Evolutionary conservation across 2,797 vertebrate species (phyloP), one percentile per base, ranked within the genome.

Genomic region (Pagetopsis macropterus): DNA sequence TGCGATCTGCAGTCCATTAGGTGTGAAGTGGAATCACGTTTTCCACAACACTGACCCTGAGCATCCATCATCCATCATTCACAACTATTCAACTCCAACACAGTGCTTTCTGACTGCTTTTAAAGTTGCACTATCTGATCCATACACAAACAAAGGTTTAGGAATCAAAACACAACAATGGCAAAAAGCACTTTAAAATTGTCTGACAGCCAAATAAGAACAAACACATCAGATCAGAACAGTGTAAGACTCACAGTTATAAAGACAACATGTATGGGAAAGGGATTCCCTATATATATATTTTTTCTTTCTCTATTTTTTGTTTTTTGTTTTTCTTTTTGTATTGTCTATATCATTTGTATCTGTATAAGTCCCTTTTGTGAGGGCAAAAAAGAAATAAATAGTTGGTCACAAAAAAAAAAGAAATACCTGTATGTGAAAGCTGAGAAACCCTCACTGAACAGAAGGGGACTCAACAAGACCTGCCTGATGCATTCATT

Each of bases 21-120:
- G 84, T 89, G 85, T 87, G 89, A 92, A 91, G 91, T 84, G 82
- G 89, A 91, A 89, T 90, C 90, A 85, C 65, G 88, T 93, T 93
- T 94, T 93, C 89, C 84, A 85, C 83, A 75, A 89, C 87, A 68
- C 72, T 83, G 76, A 76, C 69, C 62, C 60, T 55, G 57, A 86
- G 87, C 89, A 92, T 93, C 83, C 88, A 89, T 93, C 88, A 90
- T 93, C 21, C 21, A 21, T 21, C 21, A 71, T 83, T 87, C 80
- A 84, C 84, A 82, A 81, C 83, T 75, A 79, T 76, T 84, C 83
- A 64, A 65, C 72, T 74, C 68, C 63, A 66, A 65, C 43, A 15
- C 60, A 31, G 75, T 61, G 65, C 64, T 64, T 49, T 40, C 72
- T 45, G 72, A 62, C 76, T 81, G 79, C 86, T 82, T 84, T 84